Evolutionary conservation across 2,888 invertebrate genomes (phyloP).

Genomic region (Drosophila anceps): DNA sequence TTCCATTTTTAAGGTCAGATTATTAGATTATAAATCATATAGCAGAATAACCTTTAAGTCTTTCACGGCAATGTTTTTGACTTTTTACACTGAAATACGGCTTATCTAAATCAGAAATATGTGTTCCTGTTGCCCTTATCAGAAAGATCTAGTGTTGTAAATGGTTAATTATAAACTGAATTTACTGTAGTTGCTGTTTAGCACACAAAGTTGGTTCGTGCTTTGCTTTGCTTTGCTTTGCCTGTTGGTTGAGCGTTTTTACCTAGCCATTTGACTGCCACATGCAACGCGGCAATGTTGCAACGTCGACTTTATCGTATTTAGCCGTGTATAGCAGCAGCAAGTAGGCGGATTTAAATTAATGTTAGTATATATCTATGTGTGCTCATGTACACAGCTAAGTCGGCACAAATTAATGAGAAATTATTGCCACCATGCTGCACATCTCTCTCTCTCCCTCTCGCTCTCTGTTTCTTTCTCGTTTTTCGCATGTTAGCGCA

Average conservation of each 20-base stretch:
- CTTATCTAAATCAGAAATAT: neutral
- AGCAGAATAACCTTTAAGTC: neutral
- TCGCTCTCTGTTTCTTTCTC: slow-evolving; percentile 1
- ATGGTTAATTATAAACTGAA: slow-evolving; percentile 14
- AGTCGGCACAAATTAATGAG: slow-evolving; percentile 69
- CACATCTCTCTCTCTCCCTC: neutral
- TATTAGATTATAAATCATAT: neutral
- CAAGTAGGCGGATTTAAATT: slow-evolving; percentile 59
- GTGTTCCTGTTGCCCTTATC: neutral
- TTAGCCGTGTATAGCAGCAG: slow-evolving; percentile 16
- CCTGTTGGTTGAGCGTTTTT: slow-evolving; percentile 9
- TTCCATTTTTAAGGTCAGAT: neutral
- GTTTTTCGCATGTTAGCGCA: slow-evolving; percentile 20
- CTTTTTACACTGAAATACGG: neutral
- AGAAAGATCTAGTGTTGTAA: neutral
- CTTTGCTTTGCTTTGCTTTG: slow-evolving; percentile 1
- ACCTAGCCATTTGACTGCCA: slow-evolving; percentile 16
- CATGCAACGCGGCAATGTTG: slow-evolving; percentile 36
- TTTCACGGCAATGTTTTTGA: neutral
- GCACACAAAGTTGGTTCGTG: slow-evolving; percentile 14
- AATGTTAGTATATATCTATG: slow-evolving; percentile 24
- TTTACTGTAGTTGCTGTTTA: slow-evolving; percentile 14
- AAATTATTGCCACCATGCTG: slow-evolving; percentile 49
- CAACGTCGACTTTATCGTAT: slow-evolving; percentile 31
- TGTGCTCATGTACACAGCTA: slow-evolving; percentile 42